A percentile compares a stretch with the other conserved stretches of the same genome.
phyloP scores from a whole-genome alignment of 2,797 vertebrate species.

The Etheostoma nigrum region DNA sequence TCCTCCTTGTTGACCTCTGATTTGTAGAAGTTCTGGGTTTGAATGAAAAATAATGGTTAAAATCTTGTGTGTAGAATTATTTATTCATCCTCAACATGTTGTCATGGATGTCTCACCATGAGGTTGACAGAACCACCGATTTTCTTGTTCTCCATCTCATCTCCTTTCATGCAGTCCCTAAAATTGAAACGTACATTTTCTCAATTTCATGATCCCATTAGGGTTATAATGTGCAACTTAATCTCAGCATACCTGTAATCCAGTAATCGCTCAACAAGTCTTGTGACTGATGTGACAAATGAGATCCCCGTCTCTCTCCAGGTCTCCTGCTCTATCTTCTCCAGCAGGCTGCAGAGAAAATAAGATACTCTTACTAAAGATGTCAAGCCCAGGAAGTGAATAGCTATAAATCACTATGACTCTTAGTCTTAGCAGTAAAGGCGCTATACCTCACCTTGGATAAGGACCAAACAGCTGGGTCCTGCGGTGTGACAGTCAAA shows the following conservation, averaged over 20 bases:
- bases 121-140: constrained; percentile 97
- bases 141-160: constrained; percentile 98
- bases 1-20: constrained; percentile 99
- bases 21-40: constrained; percentile 96
- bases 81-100: background rate
- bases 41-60: constrained; percentile 16
- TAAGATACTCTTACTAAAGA: constrained; percentile 5
- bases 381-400: background rate
- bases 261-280: constrained; percentile 96
- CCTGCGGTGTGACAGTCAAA: constrained; percentile 78
- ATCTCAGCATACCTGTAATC: constrained; percentile 92
- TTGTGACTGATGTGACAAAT: constrained; percentile 97
- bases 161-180: constrained; percentile 99
- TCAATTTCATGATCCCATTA: background rate
- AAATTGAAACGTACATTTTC: constrained; percentile 26
- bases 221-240: background rate
- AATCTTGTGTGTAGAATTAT: background rate
- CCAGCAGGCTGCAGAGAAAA: constrained; percentile 88
- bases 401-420: constrained; percentile 23
- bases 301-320: constrained; percentile 98
- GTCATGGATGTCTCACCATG: constrained; percentile 88
- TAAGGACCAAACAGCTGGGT: constrained; percentile 99
- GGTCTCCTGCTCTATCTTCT: constrained; percentile 99
- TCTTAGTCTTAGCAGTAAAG: background rate
- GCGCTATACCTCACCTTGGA: constrained; percentile 89